Conservation (phyloP, 1,140 invertebrate genomes). For the Eubasilissa regina region DNA sequence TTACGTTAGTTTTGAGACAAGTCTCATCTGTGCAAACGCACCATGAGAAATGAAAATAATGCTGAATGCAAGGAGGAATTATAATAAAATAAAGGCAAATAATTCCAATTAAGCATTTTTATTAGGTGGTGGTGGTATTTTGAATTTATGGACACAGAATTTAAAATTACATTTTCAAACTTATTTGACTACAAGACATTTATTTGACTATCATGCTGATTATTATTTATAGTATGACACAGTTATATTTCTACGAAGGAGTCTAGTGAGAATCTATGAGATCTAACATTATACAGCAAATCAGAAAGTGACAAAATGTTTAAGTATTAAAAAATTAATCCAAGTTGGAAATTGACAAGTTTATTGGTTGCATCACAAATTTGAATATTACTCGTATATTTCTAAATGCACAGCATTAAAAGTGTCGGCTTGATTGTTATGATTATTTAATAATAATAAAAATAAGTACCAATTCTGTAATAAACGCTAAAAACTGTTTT, state of each 20-base stretch:
- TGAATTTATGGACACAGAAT: conserved; percentile 14
- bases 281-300: conserved; percentile 13
- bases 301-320: conserved; percentile 10
- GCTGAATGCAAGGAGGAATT: neutral
- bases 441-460: conserved; percentile 7
- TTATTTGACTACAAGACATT: neutral
- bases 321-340: conserved; percentile 17
- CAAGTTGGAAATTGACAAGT: conserved; percentile 2
- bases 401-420: conserved; percentile 2
- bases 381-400: conserved; percentile 3
- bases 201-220: conserved; percentile 30
- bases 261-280: neutral
- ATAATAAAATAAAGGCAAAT: neutral
- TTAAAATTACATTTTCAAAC: conserved; percentile 27
- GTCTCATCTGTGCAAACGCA: too few species aligned
- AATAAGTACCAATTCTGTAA: conserved; percentile 14
- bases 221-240: conserved; percentile 17
- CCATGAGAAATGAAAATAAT: too few species aligned
- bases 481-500: neutral
- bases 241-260: conserved; percentile 25
- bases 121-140: conserved; percentile 28
- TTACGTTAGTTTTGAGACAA: too few species aligned
- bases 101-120: conserved; percentile 33
- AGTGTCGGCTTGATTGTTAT: neutral
- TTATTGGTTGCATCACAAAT: conserved; percentile 7